Base-by-base conservation (phyloP, 2,888 invertebrate genomes). In the Suillia variegata region DNA sequence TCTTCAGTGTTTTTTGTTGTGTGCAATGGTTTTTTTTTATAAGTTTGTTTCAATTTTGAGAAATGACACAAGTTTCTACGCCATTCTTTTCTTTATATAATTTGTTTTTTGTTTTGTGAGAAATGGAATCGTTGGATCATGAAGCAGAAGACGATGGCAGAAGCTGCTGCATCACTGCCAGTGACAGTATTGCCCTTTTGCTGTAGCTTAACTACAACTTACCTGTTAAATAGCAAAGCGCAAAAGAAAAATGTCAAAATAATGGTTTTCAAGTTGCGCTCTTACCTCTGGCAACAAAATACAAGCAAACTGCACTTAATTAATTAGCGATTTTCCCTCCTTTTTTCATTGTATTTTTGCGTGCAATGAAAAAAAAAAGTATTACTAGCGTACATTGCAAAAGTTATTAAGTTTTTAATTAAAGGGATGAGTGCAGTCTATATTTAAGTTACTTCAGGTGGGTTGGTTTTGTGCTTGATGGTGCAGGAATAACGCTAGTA, bases 321-420 rank as follows among this genome's bases (percentile, higher is more conserved):
- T 58, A 58, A 53, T 58, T 58, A 52, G 57, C 48, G 20, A 58
- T 53, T 15, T 38, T 38, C n/a, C 26, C 26, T 10, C 5, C 26
- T 26, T n/a, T n/a, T n/a, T n/a, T n/a, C n/a, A n/a, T n/a, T n/a
- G n/a, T n/a, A n/a, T n/a, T n/a, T 38, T 56, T 50, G 49, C n/a
- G 18, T 38, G 38, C 22, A 49, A 56, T 49, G 34, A 21, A 38
- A 22, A 15, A 20, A 33, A 15, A 17, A 38, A 17, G 5, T 38
- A 6, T 17, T 17, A 22, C 49, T 34, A 3, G 15, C 6, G n/a
- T 21, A 48, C n/a, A n/a, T n/a, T n/a, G n/a, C n/a, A n/a, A n/a
- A n/a, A n/a, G n/a, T n/a, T n/a, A n/a, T n/a, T n/a, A n/a, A 56
- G 21, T 57, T 57, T 50, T 5, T 21, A 34, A 55, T 31, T 17